Conservation (phyloP, 1,140 invertebrate species). For the Trypoxylus dichotomus region DNA sequence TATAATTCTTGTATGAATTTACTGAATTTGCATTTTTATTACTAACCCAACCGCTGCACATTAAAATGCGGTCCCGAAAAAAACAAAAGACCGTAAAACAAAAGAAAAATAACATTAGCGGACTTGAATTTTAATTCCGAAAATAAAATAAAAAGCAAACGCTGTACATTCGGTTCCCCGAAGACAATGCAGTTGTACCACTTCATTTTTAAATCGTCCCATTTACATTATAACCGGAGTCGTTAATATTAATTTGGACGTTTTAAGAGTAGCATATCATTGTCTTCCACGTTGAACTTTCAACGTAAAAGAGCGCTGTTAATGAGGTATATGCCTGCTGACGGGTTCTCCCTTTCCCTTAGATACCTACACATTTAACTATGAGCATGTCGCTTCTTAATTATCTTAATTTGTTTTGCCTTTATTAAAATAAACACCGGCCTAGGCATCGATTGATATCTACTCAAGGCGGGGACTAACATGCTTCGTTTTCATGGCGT, state of each 20-base stretch:
- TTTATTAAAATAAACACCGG: conserved; percentile 17
- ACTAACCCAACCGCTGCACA: conserved; percentile 36
- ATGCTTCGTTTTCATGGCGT: not conserved
- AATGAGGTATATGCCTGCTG: not conserved
- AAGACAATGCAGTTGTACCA: conserved; percentile 27
- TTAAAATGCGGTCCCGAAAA: conserved; percentile 36
- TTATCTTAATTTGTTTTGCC: conserved; percentile 9
- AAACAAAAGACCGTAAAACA: conserved; percentile 44
- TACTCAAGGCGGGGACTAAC: conserved; percentile 11
- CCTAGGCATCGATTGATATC: not conserved
- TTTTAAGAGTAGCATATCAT: conserved; percentile 17
- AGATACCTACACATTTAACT: not conserved
- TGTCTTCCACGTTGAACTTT: conserved; percentile 8
- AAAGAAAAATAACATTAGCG: conserved; percentile 44
- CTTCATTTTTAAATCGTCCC: conserved; percentile 28
- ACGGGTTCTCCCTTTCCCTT: not conserved
- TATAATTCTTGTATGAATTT: conserved; percentile 23
- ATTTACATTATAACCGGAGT: conserved; percentile 18
- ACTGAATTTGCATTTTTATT: conserved; percentile 43
- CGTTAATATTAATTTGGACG: conserved; percentile 29
- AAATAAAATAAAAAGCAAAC: conserved; percentile 28
- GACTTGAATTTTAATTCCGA: conserved; percentile 45
- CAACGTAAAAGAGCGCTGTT: not conserved
- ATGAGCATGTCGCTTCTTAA: not conserved
- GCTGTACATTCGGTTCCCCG: not conserved